Percentiles rank a stretch among this genome's conserved stretches.
phyloP scores from a whole-genome alignment of 1,140 invertebrate species.

The Penaeus japonicus region DNA sequence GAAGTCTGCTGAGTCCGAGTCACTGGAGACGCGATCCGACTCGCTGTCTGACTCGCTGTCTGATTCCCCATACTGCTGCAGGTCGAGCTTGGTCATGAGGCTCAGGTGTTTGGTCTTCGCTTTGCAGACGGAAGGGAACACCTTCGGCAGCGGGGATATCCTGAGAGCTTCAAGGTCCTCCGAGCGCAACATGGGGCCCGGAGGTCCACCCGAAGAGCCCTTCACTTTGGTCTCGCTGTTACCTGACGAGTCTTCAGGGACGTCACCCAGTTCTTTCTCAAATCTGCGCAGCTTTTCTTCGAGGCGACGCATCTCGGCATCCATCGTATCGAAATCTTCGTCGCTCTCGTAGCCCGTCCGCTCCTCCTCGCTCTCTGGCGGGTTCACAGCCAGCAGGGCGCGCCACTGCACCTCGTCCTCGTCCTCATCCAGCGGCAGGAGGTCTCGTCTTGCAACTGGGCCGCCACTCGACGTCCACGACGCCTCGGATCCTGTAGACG shows the following conservation, averaged over 20 bases:
- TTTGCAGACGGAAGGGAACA: constrained; percentile 32
- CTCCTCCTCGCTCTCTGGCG: constrained; percentile 43
- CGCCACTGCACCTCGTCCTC: constrained; percentile 50
- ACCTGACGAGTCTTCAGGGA: not conserved
- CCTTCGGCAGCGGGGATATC: constrained; percentile 26
- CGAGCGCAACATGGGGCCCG: not conserved
- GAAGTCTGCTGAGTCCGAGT: constrained; percentile 40
- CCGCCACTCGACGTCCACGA: constrained; percentile 44
- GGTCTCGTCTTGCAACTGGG: constrained; percentile 49
- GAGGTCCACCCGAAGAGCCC: not conserved
- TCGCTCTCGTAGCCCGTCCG: constrained; percentile 46
- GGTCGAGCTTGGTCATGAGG: constrained; percentile 48
- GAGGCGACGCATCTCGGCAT: constrained; percentile 55
- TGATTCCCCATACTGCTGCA: constrained; percentile 38
- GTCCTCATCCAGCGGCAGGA: constrained; percentile 54
- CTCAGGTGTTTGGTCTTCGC: constrained; percentile 57
- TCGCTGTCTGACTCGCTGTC: constrained; percentile 41
- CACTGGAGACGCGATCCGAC: constrained; percentile 32
- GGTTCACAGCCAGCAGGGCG: constrained; percentile 26
- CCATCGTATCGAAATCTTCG: constrained; percentile 57
- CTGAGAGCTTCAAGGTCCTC: constrained; percentile 27
- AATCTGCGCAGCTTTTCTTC: constrained; percentile 57
- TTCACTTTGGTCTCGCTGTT: not conserved
- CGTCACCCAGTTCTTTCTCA: constrained; percentile 41
- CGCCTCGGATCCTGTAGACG: constrained; percentile 44